Evolutionary conservation across 2,797 vertebrate genomes (phyloP), one percentile per base, ranked within the genome.

Genomic region (Tamandua tetradactyla): DNA sequence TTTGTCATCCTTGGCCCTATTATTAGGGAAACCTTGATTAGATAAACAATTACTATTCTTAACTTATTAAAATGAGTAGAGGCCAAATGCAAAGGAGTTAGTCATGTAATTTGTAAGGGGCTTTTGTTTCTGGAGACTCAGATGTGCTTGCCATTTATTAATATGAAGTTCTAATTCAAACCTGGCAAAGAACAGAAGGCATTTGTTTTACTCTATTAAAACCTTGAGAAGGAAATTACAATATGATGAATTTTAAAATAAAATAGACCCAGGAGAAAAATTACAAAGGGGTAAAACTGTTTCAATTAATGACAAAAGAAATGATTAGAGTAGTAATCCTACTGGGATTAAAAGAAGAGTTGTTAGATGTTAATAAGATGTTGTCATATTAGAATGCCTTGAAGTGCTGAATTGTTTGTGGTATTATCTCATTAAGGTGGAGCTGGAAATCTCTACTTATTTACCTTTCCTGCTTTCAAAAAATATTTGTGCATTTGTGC

Each of bases 271-370:
- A 64, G 35, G 82, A 91, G 68, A 83, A 94, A 92, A 89, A 80
- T 14, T 81, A 14, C 35, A 84, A 94, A 83, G 35, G 32, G 35
- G 49, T 92, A 89, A 94, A 93, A 93, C 69, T 71, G 59, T 93
- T 97, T 96, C 37, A 91, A 27, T 87, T 96, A 94, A 87, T 61
- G 49, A 72, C 23, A 94, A 88, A n/a, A 37, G 44, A 92, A 84
- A 59, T 90, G 7, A 94, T 57, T 49, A 72, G 2, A 89, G 64
- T 62, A 69, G 57, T 87, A 87, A 90, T 79, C 25, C 76, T 47
- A 44, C 32, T 89, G 66, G 62, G 66, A 84, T 91, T 94, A 85
- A 40, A 64, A 82, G 42, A 93, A 93, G 55, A 69, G 7, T 66
- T 83, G 2, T 12, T 92, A 27, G 17, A 40, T 92, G 62, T 90